phyloP scores from a whole-genome alignment of 1,140 invertebrate genomes.

The Anthonomus grandis region DNA sequence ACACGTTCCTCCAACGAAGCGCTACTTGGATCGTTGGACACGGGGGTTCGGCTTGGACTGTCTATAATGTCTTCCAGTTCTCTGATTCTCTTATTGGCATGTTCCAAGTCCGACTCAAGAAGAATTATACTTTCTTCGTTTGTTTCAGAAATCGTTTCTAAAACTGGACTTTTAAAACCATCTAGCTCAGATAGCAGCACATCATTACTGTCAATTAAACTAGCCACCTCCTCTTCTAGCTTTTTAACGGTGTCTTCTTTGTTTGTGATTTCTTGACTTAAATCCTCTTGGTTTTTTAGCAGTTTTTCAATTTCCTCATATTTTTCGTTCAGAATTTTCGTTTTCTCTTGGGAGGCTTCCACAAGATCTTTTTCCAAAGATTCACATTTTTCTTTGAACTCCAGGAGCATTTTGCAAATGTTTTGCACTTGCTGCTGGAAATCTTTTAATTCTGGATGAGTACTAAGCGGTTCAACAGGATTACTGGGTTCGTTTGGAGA shows the following conservation, averaged over 20 bases:
- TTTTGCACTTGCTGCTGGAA: constrained; percentile 44
- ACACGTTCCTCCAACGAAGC: constrained; percentile 23
- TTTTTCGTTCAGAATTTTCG: constrained; percentile 37
- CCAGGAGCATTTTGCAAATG: constrained; percentile 44
- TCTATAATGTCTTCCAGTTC: constrained; percentile 39
- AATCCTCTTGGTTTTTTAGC: constrained; percentile 38
- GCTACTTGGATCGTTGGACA: constrained; percentile 18
- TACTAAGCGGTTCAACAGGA: not conserved
- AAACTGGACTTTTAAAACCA: constrained; percentile 57
- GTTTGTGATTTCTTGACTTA: constrained; percentile 41
- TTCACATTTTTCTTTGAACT: constrained; percentile 44
- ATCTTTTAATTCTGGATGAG: constrained; percentile 18
- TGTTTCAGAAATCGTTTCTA: constrained; percentile 64
- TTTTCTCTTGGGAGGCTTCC: constrained; percentile 42
- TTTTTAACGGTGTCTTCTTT: constrained; percentile 46
- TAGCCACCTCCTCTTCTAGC: constrained; percentile 59
- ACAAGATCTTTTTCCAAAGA: constrained; percentile 45
- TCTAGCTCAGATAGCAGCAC: constrained; percentile 60
- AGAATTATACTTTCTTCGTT: constrained; percentile 62
- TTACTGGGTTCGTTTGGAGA: constrained; percentile 23
- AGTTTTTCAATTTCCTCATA: constrained; percentile 46
- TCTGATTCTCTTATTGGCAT: constrained; percentile 39
- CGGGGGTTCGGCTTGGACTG: constrained; percentile 1
- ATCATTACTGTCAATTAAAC: constrained; percentile 66
- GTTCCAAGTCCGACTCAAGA: constrained; percentile 59